These are phyloP conservation scores for Spodoptera littoralis DNA, from an alignment of 2,888 invertebrate genomes.

Conservation along the genomic window DNA sequence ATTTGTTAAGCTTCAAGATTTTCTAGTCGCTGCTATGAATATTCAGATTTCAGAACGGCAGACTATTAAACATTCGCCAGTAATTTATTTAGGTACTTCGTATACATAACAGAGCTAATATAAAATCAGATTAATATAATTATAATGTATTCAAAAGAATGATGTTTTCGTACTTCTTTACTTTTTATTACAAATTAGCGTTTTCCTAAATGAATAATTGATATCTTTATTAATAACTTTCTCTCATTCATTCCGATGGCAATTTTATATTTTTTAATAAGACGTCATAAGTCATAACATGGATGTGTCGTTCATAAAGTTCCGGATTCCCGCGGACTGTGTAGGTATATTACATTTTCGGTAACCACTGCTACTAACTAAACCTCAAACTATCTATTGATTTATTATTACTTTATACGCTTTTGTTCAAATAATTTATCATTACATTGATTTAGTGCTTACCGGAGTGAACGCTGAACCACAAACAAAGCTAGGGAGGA, in stretches of 20 bases:
- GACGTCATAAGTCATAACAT: conserved; percentile 7
- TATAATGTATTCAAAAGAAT: conserved; percentile 21
- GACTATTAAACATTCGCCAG: conserved; percentile 12
- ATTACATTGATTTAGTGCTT: neutral
- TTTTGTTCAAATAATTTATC: neutral
- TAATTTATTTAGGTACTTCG: conserved; percentile 8
- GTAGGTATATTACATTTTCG: neutral
- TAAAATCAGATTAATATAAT: conserved; percentile 16
- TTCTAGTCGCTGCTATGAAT: conserved; percentile 40
- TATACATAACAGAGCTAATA: conserved; percentile 2
- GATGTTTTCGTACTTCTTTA: neutral
- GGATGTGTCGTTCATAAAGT: neutral
- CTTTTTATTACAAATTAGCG: neutral
- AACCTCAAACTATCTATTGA: neutral
- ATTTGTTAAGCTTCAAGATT: conserved; percentile 21
- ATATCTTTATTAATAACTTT: conserved; percentile 28
- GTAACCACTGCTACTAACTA: neutral
- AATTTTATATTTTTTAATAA: conserved; percentile 2
- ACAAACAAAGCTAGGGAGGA: neutral
- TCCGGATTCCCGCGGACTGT: no score
- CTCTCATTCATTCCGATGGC: conserved; percentile 8
- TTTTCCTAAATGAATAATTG: conserved; percentile 11
- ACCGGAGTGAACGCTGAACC: neutral
- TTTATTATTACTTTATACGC: neutral
- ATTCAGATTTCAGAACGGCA: conserved; percentile 32